phyloP scores from a whole-genome alignment of 2,797 vertebrate genomes.

The Scarus forsteni region DNA sequence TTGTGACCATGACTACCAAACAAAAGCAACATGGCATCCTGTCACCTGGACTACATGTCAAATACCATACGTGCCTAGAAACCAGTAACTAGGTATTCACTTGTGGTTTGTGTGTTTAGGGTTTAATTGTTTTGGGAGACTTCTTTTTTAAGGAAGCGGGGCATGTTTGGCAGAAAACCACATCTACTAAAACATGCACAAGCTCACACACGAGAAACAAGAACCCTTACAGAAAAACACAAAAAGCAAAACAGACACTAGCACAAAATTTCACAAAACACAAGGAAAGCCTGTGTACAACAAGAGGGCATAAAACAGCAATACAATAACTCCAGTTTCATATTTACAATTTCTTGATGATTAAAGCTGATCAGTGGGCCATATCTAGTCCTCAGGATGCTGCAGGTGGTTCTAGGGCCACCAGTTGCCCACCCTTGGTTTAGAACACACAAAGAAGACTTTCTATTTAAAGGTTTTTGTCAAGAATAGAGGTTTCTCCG shows the following conservation, averaged over 20 bases:
- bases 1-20: constrained; percentile 10
- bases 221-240: too few species aligned
- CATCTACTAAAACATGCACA: too few species aligned
- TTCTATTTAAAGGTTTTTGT: background rate
- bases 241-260: too few species aligned
- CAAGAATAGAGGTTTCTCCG: background rate
- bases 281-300: too few species aligned
- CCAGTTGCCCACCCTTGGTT: background rate
- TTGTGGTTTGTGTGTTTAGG: background rate
- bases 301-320: too few species aligned
- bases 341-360: too few species aligned
- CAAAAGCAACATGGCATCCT: constrained; percentile 1
- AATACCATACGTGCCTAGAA: background rate
- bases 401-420: too few species aligned
- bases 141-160: background rate
- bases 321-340: too few species aligned
- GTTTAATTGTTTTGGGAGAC: background rate
- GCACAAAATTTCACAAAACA: too few species aligned
- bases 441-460: background rate
- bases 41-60: background rate
- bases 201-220: too few species aligned
- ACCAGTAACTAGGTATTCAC: background rate
- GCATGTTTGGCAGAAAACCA: background rate
- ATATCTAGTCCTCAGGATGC: too few species aligned
- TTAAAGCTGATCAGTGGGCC: too few species aligned